Evolutionary conservation across 2,888 invertebrate genomes (phyloP).

Genomic region (Drosophila mulleri): DNA sequence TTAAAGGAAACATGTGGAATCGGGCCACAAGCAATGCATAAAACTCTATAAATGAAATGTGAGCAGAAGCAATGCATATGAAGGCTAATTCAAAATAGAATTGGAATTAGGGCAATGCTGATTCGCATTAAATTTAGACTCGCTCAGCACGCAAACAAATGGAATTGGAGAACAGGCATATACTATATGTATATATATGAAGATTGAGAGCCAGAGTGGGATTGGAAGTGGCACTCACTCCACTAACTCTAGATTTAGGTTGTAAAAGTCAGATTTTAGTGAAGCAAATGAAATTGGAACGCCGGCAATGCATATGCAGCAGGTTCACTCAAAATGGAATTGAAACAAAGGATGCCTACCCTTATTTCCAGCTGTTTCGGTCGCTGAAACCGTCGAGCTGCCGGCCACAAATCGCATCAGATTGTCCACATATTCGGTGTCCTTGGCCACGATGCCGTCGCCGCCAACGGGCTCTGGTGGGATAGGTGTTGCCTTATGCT

Average conservation of each 20-base stretch:
- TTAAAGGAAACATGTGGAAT: background rate
- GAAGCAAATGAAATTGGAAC: conserved; percentile 1
- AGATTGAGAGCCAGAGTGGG: too few relatives aligned
- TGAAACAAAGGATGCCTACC: conserved; percentile 13
- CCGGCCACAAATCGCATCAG: conserved; percentile 77
- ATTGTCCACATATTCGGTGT: conserved; percentile 80
- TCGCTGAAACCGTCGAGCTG: conserved; percentile 5
- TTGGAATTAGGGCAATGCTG: too few relatives aligned
- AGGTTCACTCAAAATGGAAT: conserved; percentile 4
- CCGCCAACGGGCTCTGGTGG: background rate
- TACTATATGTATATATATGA: too few relatives aligned
- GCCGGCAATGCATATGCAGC: background rate
- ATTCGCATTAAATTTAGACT: too few relatives aligned
- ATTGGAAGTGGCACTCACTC: background rate
- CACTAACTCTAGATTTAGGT: too few relatives aligned
- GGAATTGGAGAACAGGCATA: too few relatives aligned
- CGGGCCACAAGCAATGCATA: background rate
- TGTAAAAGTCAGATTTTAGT: too few relatives aligned
- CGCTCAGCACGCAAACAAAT: too few relatives aligned
- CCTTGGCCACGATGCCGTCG: conserved; percentile 54
- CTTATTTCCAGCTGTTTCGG: background rate
- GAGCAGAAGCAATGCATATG: background rate
- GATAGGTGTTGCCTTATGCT: background rate
- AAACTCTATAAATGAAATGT: background rate
- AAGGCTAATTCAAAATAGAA: background rate